A percentile compares a stretch with the other conserved stretches of the same genome.
phyloP scores from a whole-genome alignment of 2,113 vertebrate genomes.

The Neogobius melanostomus region DNA sequence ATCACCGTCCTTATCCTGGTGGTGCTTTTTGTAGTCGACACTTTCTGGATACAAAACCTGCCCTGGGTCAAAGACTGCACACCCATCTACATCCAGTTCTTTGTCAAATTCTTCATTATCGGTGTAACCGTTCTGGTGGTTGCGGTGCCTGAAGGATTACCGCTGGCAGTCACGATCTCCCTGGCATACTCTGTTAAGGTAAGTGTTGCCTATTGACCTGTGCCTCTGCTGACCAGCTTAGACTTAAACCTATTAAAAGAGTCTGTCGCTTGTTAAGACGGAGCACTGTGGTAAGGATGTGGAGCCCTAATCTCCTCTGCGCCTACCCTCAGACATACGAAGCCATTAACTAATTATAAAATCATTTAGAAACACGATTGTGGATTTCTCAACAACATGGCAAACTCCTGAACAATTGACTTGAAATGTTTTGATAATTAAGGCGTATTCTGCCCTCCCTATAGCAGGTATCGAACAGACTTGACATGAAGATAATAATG shows the following conservation, averaged over 20 bases:
- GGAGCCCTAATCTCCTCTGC: conserved; percentile 35
- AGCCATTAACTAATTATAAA: conserved; percentile 19
- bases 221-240: conserved; percentile 42
- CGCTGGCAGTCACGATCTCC: conserved; percentile 97
- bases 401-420: background rate
- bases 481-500: too few relatives aligned
- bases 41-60: conserved; percentile 92
- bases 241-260: conserved; percentile 59
- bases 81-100: conserved; percentile 97
- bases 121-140: conserved; percentile 98
- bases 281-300: conserved; percentile 34
- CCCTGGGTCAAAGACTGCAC: conserved; percentile 92
- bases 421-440: background rate
- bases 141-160: conserved; percentile 96
- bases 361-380: background rate
- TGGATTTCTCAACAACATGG: background rate
- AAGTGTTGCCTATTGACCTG: conserved; percentile 51
- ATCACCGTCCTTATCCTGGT: conserved; percentile 98
- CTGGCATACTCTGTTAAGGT: conserved; percentile 99
- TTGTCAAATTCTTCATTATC: conserved; percentile 99
- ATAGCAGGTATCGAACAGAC: too few relatives aligned
- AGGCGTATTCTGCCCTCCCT: too few relatives aligned
- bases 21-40: conserved; percentile 92
- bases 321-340: conserved; percentile 16
- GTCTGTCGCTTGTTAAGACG: conserved; percentile 33